These are phyloP conservation scores for Mus spicilegus DNA, from an alignment of 2,113 vertebrate species.

Conservation along the genomic window DNA sequence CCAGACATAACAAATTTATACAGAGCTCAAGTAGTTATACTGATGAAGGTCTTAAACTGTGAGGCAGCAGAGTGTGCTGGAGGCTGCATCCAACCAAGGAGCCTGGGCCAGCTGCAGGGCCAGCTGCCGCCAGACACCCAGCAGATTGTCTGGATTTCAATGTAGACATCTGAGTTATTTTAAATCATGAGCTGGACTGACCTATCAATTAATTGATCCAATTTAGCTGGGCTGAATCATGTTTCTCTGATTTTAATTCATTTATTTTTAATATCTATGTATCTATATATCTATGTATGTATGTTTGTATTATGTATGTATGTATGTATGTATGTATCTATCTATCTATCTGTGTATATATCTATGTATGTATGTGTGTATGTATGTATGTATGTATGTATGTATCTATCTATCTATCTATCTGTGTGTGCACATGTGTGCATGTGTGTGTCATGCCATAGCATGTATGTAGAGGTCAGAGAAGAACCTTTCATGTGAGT, in stretches of 20 bases:
- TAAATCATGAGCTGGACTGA: background rate
- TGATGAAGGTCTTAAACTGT: background rate
- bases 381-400: background rate
- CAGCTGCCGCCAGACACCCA: background rate
- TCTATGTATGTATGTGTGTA: background rate
- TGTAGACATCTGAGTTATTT: background rate
- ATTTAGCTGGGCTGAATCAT: background rate
- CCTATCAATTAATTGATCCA: background rate
- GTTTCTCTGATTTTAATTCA: background rate
- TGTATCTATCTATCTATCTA: background rate
- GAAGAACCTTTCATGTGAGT: background rate
- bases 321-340: background rate
- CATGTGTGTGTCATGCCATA: background rate
- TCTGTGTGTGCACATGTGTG: background rate
- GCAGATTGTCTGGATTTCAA: background rate
- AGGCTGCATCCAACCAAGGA: background rate
- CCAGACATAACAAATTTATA: background rate
- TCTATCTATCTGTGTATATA: background rate
- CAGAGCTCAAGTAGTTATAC: background rate
- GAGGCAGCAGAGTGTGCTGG: background rate
- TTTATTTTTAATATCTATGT: background rate
- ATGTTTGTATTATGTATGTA: background rate
- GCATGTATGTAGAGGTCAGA: background rate
- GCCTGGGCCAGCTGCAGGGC: accelerated
- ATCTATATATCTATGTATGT: background rate